Evolutionary conservation across 2,797 vertebrate genomes (phyloP), one percentile per base, ranked within the genome.

Genomic region (Eulemur rubriventer): DNA sequence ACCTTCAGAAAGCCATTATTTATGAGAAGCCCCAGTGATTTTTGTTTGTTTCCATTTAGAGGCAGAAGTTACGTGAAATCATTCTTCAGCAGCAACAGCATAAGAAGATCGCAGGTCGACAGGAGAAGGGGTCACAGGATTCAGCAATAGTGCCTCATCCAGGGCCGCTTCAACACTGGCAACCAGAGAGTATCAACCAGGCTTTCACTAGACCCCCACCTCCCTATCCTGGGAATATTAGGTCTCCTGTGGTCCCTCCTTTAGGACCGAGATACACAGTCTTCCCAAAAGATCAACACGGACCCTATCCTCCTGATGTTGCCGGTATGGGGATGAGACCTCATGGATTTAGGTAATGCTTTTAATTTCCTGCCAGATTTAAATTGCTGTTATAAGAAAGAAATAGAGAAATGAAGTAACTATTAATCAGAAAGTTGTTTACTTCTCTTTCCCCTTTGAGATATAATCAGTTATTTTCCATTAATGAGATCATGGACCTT

Each of bases 11-110:
- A 67, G 26, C 38, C 9, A 7, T 14, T 1, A 30, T 26, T 80
- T 83, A 1, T 30, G 26, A 22, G 67, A 70, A 63, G 41, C 65
- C 20, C 59, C 35, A 63, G 18, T 91, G 69, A 93, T 46, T 93
- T 43, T 65, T 43, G 17, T 69, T 95, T 93, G 93, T 85, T 84
- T 57, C 17, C 17, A 24, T 93, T 59, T 98, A 99, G 99, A 99
- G 99, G 67, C 99, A 99, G 97, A 99, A 99, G 97, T 99, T 99
- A 67, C 99, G 99, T 97, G 99, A 99, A 98, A 99, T 99, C 83
- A 99, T 99, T 96, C 99, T 99, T 0, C 99, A 99, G 92, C 99
- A 99, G 78, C 99, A 99, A 72, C 99, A 99, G 97, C 99, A 99
- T 98, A 99, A 99, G 97, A 99, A 99, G 97, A 99, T 99, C 87